Conservation (phyloP, 1,140 invertebrate species). For the Lethocerus indicus region DNA sequence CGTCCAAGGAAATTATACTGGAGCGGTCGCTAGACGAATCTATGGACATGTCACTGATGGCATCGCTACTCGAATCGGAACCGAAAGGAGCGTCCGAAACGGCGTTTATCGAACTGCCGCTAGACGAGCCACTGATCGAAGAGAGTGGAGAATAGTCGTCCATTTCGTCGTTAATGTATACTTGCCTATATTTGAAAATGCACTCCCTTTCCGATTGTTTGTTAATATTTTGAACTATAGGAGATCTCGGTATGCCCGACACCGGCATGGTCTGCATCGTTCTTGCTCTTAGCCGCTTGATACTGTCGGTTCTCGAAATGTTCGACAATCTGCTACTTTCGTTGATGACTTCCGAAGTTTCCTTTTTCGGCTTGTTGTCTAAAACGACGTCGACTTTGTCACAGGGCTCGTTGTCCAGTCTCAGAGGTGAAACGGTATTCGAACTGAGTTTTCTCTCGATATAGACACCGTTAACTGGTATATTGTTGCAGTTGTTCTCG, state of each 20-base stretch:
- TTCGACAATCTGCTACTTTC: too few species aligned
- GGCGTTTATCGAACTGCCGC: too few species aligned
- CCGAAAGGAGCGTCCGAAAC: too few species aligned
- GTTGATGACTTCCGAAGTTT: neutral
- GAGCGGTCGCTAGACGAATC: constrained; percentile 36
- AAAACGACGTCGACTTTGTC: too few species aligned
- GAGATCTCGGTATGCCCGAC: constrained; percentile 19
- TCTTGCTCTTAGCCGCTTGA: too few species aligned
- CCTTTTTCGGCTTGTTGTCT: constrained; percentile 6
- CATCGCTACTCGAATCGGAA: constrained; percentile 34
- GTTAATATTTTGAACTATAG: constrained; percentile 21
- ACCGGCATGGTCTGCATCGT: constrained; percentile 30
- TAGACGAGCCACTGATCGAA: constrained; percentile 10
- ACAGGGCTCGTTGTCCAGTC: too few species aligned
- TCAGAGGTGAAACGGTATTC: neutral
- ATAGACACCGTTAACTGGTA: constrained; percentile 1
- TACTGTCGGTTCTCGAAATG: neutral
- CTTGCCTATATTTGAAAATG: too few species aligned
- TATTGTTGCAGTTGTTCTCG: neutral
- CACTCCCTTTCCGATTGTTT: constrained; percentile 31
- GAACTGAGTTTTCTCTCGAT: neutral
- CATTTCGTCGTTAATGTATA: too few species aligned
- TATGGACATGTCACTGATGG: constrained; percentile 35
- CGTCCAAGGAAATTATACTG: constrained; percentile 34
- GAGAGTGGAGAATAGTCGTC: constrained; percentile 19